Conservation (phyloP, 2,797 vertebrate species). For the Agapornis canus region DNA sequence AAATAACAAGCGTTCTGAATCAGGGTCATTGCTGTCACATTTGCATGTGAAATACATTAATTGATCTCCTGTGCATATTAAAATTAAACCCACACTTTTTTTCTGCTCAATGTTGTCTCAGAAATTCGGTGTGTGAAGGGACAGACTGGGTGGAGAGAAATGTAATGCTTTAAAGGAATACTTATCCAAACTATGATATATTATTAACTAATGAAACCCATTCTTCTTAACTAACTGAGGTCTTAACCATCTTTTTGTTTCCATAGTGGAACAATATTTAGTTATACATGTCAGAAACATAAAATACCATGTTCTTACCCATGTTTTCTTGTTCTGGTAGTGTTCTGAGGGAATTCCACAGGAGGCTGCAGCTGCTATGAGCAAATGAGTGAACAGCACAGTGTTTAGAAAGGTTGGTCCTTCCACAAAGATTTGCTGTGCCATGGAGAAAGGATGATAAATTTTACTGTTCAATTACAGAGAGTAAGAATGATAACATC, state of each 20-base stretch:
- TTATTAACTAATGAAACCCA: neutral
- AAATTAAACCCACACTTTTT: constrained; percentile 57
- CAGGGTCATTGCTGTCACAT: constrained; percentile 67
- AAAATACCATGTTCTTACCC: neutral
- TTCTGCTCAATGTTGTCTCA: neutral
- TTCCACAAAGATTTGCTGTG: neutral
- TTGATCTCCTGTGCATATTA: constrained; percentile 61
- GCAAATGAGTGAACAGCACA: neutral
- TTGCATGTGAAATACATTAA: constrained; percentile 67
- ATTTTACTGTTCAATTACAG: neutral
- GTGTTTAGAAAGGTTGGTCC: neutral
- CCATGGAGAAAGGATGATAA: neutral
- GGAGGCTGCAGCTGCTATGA: neutral
- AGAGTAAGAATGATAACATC: neutral
- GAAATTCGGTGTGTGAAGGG: neutral
- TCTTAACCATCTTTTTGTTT: neutral
- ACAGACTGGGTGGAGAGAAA: neutral
- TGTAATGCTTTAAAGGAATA: neutral
- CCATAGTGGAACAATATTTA: neutral
- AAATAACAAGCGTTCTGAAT: constrained; percentile 71
- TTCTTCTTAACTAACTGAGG: neutral
- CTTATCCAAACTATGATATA: neutral
- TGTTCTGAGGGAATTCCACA: neutral
- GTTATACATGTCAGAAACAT: neutral
- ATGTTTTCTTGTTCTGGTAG: neutral